A percentile compares a stretch with the other conserved stretches of the same genome.
These are phyloP conservation scores for Hirundo rustica DNA, from an alignment of 2,797 vertebrate genomes.

Conservation along the genomic window DNA sequence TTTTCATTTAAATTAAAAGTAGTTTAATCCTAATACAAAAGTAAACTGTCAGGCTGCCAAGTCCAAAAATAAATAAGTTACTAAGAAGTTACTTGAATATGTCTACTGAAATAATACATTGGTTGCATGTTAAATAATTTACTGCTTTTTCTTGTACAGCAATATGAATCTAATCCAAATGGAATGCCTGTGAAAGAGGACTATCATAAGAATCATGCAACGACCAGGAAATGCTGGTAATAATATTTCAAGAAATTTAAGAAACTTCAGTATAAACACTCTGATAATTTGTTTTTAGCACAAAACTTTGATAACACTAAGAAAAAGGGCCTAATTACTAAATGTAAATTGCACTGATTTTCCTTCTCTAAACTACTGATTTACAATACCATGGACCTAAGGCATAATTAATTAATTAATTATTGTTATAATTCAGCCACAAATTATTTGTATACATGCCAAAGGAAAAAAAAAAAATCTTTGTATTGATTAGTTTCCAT, in stretches of 20 bases:
- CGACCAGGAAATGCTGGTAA: background rate
- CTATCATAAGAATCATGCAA: background rate
- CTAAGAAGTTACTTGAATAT: background rate
- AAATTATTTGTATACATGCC: conserved; percentile 11
- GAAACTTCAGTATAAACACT: background rate
- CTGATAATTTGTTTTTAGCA: background rate
- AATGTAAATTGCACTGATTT: conserved; percentile 31
- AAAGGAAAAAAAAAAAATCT: background rate
- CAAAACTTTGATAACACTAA: background rate
- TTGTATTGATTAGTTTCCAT: background rate
- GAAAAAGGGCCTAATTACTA: conserved; percentile 37
- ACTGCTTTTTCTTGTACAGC: background rate
- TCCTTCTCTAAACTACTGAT: conserved; percentile 8
- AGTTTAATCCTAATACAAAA: background rate
- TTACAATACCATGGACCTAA: background rate
- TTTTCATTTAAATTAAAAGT: background rate
- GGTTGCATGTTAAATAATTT: background rate
- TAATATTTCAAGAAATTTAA: background rate
- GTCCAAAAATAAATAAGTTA: background rate
- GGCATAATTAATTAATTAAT: conserved; percentile 38
- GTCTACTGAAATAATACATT: background rate
- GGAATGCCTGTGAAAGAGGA: background rate
- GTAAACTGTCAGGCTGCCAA: background rate
- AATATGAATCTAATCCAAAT: background rate
- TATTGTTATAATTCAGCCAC: conserved; percentile 34